phyloP scores from a whole-genome alignment of 2,113 vertebrate genomes.

The Dolichotis patagonum region DNA sequence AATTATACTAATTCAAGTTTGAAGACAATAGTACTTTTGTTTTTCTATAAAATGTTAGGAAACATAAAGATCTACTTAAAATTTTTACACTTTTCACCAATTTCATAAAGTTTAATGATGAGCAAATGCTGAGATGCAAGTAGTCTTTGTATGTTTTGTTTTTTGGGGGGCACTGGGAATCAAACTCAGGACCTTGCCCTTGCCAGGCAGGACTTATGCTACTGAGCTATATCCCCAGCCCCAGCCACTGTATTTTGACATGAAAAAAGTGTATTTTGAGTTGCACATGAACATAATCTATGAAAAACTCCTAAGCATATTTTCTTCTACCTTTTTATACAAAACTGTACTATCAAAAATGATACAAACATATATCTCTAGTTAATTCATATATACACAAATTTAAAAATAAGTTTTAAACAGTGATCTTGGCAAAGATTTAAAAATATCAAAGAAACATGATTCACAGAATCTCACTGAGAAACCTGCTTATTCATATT shows the following conservation, averaged over 20 bases:
- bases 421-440: slow-evolving; percentile 42
- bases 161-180: too few relatives aligned
- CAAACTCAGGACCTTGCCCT: too few relatives aligned
- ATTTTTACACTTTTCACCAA: slow-evolving; percentile 57
- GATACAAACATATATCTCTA: slow-evolving; percentile 73
- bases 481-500: neutral
- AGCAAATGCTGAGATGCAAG: slow-evolving; percentile 56
- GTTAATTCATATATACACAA: slow-evolving; percentile 67
- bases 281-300: slow-evolving; percentile 67
- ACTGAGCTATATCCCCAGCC: too few relatives aligned
- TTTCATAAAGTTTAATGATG: slow-evolving; percentile 52
- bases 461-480: neutral
- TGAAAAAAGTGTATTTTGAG: slow-evolving; percentile 37
- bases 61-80: slow-evolving; percentile 50
- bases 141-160: slow-evolving; percentile 29
- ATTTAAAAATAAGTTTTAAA: slow-evolving; percentile 74
- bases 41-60: slow-evolving; percentile 51
- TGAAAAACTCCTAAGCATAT: slow-evolving; percentile 50
- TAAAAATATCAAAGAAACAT: neutral
- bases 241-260: slow-evolving; percentile 49
- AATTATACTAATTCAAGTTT: slow-evolving; percentile 70
- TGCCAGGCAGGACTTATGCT: too few relatives aligned
- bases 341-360: slow-evolving; percentile 59
- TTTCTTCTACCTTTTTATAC: neutral
- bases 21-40: neutral